Percentiles rank a stretch among this genome's conserved stretches.
Evolutionary conservation across 1,140 invertebrate genomes (phyloP).

Genomic region (Pantala flavescens): DNA sequence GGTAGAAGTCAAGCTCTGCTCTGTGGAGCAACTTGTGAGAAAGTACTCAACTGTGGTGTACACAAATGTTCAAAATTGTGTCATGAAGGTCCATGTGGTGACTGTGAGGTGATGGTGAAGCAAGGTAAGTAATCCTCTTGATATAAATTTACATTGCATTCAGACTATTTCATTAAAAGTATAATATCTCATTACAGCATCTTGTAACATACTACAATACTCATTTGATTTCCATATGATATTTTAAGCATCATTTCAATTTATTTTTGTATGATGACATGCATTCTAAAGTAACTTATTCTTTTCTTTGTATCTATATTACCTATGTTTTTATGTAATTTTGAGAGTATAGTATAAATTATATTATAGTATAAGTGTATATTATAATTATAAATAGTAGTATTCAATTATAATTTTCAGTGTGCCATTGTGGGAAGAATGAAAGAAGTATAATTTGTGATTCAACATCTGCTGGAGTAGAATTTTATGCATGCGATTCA

Average conservation of each 20-base stretch:
- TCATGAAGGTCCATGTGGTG: conserved; percentile 41
- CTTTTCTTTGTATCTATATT: too few species aligned
- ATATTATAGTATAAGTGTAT: too few species aligned
- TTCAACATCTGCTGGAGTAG: conserved; percentile 30
- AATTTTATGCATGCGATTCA: conserved; percentile 52
- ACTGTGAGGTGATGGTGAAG: conserved; percentile 43
- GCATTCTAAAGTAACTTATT: too few species aligned
- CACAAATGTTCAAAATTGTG: conserved; percentile 46
- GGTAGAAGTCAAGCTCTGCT: conserved; percentile 51
- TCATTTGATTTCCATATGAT: too few species aligned
- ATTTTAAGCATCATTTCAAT: too few species aligned
- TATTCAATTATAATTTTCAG: conserved; percentile 37
- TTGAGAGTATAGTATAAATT: too few species aligned
- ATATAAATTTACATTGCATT: background rate
- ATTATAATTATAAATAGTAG: too few species aligned
- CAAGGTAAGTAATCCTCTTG: conserved; percentile 35
- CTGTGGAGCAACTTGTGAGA: conserved; percentile 62
- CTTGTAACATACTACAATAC: too few species aligned
- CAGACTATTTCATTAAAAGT: background rate
- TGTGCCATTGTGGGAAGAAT: conserved; percentile 50
- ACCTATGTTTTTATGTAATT: too few species aligned
- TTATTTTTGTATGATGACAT: too few species aligned
- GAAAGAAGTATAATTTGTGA: conserved; percentile 41
- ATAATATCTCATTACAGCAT: too few species aligned
- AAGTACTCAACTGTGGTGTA: conserved; percentile 55